Evolutionary conservation across 2,888 invertebrate species (phyloP).

Genomic region (Phaedon cochleariae): DNA sequence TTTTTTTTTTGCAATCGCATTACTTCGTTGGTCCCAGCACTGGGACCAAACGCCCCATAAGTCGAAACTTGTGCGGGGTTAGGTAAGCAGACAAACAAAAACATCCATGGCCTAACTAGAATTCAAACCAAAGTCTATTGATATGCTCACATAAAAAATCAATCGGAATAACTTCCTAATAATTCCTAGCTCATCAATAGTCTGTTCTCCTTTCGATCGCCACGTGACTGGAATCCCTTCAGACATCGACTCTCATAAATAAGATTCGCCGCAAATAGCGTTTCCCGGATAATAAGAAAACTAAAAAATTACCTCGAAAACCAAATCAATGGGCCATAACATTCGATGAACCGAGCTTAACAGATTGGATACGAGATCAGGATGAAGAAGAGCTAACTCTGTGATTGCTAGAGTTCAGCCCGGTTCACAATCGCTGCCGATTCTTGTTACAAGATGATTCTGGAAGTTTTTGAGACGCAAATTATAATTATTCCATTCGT

Average conservation of each 20-base stretch:
- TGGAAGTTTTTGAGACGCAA: not conserved
- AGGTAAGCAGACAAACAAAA: too few relatives aligned
- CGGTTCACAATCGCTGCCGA: slow-evolving; percentile 47
- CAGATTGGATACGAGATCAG: slow-evolving; percentile 60
- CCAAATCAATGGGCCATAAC: slow-evolving; percentile 60
- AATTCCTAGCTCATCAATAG: too few relatives aligned
- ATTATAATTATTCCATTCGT: not conserved
- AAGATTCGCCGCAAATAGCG: slow-evolving; percentile 37
- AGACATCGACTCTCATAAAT: slow-evolving; percentile 28
- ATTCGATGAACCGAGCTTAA: slow-evolving; percentile 61
- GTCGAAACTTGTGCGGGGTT: too few relatives aligned
- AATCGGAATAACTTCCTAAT: too few relatives aligned
- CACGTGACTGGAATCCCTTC: not conserved
- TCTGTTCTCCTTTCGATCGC: not conserved
- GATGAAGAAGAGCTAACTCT: slow-evolving; percentile 54
- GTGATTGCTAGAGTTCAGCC: slow-evolving; percentile 59
- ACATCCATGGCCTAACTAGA: too few relatives aligned
- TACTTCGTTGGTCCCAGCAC: too few relatives aligned
- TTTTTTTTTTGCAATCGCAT: too few relatives aligned
- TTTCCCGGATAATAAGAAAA: slow-evolving; percentile 49
- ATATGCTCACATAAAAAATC: too few relatives aligned
- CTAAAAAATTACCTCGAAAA: slow-evolving; percentile 57
- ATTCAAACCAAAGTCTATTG: too few relatives aligned
- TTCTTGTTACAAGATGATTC: slow-evolving; percentile 17
- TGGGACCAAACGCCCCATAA: too few relatives aligned